Conservation (phyloP, 2,113 vertebrate genomes). For the Percopsis transmontana region DNA sequence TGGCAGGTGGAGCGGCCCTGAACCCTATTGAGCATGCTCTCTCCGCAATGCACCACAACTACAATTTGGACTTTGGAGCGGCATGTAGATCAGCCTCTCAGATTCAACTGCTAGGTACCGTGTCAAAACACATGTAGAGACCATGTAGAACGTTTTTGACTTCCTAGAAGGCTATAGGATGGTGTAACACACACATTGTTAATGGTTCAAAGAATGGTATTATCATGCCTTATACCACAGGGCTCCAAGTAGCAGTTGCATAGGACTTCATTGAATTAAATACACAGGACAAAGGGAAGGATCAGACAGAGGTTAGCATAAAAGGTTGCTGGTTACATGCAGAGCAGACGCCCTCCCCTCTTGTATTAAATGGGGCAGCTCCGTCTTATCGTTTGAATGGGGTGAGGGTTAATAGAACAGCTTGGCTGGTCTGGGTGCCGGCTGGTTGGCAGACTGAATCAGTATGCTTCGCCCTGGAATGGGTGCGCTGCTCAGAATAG, state of each 20-base stretch:
- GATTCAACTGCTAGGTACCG: constrained; percentile 14
- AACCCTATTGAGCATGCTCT: constrained; percentile 28
- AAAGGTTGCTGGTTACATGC: no score
- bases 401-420: constrained; percentile 44
- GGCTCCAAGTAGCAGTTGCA: background rate
- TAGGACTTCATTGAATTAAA: background rate
- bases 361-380: background rate
- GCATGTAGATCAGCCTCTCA: constrained; percentile 24
- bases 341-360: no score
- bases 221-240: no score
- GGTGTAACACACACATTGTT: no score
- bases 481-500: constrained; percentile 80
- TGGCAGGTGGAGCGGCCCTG: constrained; percentile 55
- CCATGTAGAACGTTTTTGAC: background rate
- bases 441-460: constrained; percentile 41
- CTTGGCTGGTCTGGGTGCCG: constrained; percentile 45
- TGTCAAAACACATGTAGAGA: constrained; percentile 2
- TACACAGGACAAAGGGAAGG: background rate
- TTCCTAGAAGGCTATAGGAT: background rate
- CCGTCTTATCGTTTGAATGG: constrained; percentile 11
- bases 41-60: constrained; percentile 32
- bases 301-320: background rate
- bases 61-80: constrained; percentile 9
- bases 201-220: background rate
- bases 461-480: constrained; percentile 63